Evolutionary conservation across 2,797 vertebrate species (phyloP).

Genomic region (Acrossocheilus fasciatus): DNA sequence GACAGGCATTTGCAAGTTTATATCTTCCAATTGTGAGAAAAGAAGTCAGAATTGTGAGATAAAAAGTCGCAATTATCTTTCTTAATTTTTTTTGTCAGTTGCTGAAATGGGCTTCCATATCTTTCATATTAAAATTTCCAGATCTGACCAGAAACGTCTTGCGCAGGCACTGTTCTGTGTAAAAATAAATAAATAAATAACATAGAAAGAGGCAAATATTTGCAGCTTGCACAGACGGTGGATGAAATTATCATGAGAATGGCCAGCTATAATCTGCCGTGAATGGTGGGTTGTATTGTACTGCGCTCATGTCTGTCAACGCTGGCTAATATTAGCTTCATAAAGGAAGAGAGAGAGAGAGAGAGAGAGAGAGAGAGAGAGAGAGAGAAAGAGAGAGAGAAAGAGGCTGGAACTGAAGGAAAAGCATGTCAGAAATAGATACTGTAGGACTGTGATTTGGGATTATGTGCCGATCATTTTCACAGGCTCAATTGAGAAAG

Average conservation of each 20-base stretch:
- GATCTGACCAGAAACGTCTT: constrained; percentile 21
- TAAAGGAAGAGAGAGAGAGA: constrained; percentile 28
- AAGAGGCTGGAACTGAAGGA: not conserved
- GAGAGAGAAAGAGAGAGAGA: not conserved
- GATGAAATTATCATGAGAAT: constrained; percentile 78
- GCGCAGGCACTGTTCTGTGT: not conserved
- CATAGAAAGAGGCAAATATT: constrained; percentile 50
- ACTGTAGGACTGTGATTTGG: not conserved
- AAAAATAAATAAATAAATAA: constrained; percentile 1
- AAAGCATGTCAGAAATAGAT: constrained; percentile 5
- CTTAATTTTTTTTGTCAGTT: not conserved
- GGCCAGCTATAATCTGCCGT: constrained; percentile 74
- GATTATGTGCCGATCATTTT: constrained; percentile 6
- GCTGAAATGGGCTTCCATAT: not conserved
- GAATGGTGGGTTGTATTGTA: constrained; percentile 78
- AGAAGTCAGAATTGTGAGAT: no score
- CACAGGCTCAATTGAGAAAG: not conserved
- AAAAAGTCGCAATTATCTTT: not conserved
- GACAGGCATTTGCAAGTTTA: not conserved
- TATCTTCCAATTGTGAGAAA: not conserved
- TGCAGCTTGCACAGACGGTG: constrained; percentile 68
- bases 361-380: constrained; percentile 10
- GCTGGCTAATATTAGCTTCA: constrained; percentile 74
- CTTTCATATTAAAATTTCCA: constrained; percentile 17
- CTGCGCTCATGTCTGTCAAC: constrained; percentile 66